phyloP scores from a whole-genome alignment of 2,888 invertebrate genomes.

The Cryptus armator region DNA sequence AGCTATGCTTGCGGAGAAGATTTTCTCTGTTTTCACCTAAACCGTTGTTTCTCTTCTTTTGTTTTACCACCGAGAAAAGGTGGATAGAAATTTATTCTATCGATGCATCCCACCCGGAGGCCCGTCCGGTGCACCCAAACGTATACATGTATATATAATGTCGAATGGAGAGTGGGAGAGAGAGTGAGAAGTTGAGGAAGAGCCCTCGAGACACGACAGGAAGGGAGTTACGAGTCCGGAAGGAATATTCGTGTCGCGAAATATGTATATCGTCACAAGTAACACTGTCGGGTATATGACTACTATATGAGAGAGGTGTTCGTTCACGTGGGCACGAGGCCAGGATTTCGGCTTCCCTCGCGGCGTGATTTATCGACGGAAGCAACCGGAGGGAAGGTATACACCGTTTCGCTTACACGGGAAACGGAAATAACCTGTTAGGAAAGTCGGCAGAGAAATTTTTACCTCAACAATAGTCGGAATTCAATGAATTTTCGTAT shows the following conservation, averaged over 20 bases:
- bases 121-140: constrained; percentile 43
- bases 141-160: constrained; percentile 3
- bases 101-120: constrained; percentile 55
- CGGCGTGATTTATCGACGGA: constrained; percentile 62
- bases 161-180: neutral
- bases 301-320: neutral
- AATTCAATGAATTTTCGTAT: neutral
- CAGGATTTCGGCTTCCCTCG: constrained; percentile 55
- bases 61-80: constrained; percentile 21
- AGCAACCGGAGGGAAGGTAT: constrained; percentile 41
- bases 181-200: constrained; percentile 13
- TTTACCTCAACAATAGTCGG: neutral
- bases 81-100: constrained; percentile 57
- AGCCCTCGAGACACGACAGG: constrained; percentile 72
- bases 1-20: constrained; percentile 6
- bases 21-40: constrained; percentile 51
- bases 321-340: constrained; percentile 16
- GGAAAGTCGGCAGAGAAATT: neutral
- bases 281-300: constrained; percentile 31
- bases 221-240: constrained; percentile 75
- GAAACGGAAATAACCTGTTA: constrained; percentile 58
- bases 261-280: constrained; percentile 71
- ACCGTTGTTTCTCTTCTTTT: constrained; percentile 30
- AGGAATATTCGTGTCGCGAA: constrained; percentile 79
- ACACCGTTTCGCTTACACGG: constrained; percentile 21